Evolutionary conservation across 2,888 invertebrate genomes (phyloP).

Genomic region (Patella pellucida): DNA sequence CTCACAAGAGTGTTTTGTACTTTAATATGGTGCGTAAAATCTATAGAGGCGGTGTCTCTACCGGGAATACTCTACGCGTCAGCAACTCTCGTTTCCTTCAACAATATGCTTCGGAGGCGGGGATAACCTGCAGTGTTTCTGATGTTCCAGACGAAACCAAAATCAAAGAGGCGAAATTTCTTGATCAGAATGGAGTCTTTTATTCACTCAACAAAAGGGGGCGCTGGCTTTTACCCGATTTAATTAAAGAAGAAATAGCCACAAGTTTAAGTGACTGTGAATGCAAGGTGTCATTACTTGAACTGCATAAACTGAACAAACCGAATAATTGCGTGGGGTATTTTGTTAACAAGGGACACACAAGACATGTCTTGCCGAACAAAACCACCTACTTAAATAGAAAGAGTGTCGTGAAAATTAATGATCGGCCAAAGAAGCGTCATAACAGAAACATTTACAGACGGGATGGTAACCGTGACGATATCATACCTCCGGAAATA

Average conservation of each 20-base stretch:
- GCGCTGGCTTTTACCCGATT: conserved; percentile 50
- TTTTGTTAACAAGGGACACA: neutral
- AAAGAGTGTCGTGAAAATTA: neutral
- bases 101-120: neutral
- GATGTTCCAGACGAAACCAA: neutral
- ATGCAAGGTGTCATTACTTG: neutral
- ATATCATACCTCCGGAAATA: neutral
- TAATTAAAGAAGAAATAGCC: conserved; percentile 39
- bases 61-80: neutral
- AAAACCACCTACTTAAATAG: neutral
- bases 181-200: neutral
- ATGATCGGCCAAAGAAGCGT: neutral
- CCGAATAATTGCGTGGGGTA: neutral
- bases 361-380: neutral
- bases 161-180: neutral
- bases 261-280: neutral
- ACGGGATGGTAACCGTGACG: neutral
- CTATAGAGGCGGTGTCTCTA: neutral
- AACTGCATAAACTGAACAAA: neutral
- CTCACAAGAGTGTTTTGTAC: too few species aligned
- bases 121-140: neutral
- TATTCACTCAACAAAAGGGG: conserved; percentile 55
- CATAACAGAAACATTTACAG: neutral
- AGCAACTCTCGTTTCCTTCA: neutral
- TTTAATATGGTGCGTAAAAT: neutral